Evolutionary conservation across 1,140 invertebrate genomes (phyloP), one percentile per base, ranked within the genome.

Genomic region (Megalonaias nervosa): DNA sequence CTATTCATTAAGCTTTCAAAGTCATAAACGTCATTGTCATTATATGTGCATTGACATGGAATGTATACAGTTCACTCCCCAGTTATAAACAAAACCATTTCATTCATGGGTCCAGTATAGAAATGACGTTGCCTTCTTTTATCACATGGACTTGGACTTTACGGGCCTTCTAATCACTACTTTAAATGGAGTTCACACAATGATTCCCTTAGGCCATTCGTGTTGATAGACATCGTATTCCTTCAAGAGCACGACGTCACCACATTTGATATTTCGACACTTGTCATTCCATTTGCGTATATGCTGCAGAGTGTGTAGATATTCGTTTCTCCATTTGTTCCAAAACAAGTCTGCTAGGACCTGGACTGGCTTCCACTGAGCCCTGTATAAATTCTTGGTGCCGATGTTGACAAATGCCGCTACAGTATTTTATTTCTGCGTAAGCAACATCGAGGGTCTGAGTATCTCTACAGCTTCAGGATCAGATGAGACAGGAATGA

Each of bases 401-500:
- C 19, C 57, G 15, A 48, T n/a, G 19, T 6, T 48, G 16, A 74
- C 64, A 16, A 12, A 26, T 23, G 61, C 58, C 2, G 4, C 6
- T 17, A 55, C 5, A 26, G 1, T 23, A 21, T 62, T 6, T 31
- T 23, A 59, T n/a, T 82, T 82, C 48, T 69, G 70, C 13, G 74
- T 79, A 6, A 79, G 62, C 19, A 82, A 31, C 23, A 67, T 65
- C 0, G 58, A n/a, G 21, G 84, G 82, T 0, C 75, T 77, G 13
- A 85, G 62, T 15, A 81, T 55, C 57, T 38, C n/a, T 6, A 77
- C 79, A 16, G 26, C 61, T 16, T 74, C 70, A 0, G 69, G 68
- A 67, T 86, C 82, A 21, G 73, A 31, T 14, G 75, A 73, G n/a
- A 84, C 48, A 26, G 77, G 71, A 48, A 77, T 71, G n/a, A 86